Evolutionary conservation across 2,113 vertebrate species (phyloP).

Genomic region (Barbus barbus): DNA sequence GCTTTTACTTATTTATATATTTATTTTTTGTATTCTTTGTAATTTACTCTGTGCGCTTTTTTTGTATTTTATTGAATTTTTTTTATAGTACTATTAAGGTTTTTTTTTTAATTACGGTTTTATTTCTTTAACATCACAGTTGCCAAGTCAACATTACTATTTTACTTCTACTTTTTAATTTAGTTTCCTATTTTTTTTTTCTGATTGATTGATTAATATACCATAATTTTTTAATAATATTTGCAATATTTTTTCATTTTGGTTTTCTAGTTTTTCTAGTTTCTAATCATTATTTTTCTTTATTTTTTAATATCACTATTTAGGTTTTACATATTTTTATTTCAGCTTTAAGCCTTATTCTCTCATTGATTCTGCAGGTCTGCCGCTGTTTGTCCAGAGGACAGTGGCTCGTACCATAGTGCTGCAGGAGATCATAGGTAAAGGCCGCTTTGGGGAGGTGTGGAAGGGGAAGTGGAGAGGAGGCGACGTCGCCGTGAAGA

Average conservation of each 20-base stretch:
- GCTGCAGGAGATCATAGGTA: conserved; percentile 94
- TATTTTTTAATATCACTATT: too few species aligned
- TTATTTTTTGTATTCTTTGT: not conserved
- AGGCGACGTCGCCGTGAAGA: conserved; percentile 95
- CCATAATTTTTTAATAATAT: too few species aligned
- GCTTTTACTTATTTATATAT: not conserved
- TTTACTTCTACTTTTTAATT: too few species aligned
- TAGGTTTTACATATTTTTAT: too few species aligned
- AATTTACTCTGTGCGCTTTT: not conserved
- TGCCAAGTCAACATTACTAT: too few species aligned
- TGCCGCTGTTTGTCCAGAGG: conserved; percentile 92
- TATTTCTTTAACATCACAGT: too few species aligned
- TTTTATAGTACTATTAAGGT: too few species aligned
- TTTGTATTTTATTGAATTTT: not conserved
- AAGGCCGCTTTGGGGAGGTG: conserved; percentile 94
- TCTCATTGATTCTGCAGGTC: conserved; percentile 68
- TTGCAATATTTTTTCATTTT: not conserved
- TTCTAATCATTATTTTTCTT: too few species aligned
- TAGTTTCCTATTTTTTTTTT: not conserved
- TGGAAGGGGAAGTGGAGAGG: conserved; percentile 94
- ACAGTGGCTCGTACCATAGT: conserved; percentile 95
- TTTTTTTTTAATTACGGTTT: too few species aligned
- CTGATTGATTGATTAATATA: too few species aligned
- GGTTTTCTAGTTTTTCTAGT: not conserved
- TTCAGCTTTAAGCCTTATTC: too few species aligned